Evolutionary conservation across 2,113 vertebrate species (phyloP).

Genomic region (Alligator sinensis): DNA sequence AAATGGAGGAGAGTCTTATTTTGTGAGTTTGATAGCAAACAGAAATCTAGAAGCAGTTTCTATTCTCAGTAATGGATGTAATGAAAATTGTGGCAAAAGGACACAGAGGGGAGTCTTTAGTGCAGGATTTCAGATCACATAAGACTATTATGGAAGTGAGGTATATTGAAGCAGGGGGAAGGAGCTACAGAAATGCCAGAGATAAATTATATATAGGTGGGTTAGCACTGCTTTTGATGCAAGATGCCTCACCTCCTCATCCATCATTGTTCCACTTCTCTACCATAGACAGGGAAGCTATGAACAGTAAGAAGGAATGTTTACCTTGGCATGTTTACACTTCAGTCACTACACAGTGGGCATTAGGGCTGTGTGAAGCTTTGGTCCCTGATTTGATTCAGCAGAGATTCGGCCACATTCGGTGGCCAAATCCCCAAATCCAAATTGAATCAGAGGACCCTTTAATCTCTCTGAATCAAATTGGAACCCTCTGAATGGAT

Average conservation of each 20-base stretch:
- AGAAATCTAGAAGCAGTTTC: neutral
- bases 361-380: no score
- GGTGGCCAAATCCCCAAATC: no score
- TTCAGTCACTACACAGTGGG: no score
- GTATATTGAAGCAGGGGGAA: neutral
- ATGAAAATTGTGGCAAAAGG: neutral
- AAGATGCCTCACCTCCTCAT: neutral
- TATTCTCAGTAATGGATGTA: neutral
- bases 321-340: no score
- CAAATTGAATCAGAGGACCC: no score
- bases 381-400: no score
- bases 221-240: neutral
- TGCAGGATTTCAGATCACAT: neutral
- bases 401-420: no score
- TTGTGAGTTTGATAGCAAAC: accelerated
- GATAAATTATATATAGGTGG: neutral
- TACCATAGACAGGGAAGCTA: neutral
- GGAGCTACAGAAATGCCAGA: neutral
- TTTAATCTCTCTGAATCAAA: no score
- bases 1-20: neutral
- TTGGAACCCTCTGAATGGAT: no score
- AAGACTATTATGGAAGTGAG: neutral
- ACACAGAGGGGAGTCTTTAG: neutral
- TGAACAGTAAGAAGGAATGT: neutral
- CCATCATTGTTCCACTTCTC: neutral